Evolutionary conservation across 1,140 invertebrate species (phyloP).

Genomic region (Armadillidium nasatum): DNA sequence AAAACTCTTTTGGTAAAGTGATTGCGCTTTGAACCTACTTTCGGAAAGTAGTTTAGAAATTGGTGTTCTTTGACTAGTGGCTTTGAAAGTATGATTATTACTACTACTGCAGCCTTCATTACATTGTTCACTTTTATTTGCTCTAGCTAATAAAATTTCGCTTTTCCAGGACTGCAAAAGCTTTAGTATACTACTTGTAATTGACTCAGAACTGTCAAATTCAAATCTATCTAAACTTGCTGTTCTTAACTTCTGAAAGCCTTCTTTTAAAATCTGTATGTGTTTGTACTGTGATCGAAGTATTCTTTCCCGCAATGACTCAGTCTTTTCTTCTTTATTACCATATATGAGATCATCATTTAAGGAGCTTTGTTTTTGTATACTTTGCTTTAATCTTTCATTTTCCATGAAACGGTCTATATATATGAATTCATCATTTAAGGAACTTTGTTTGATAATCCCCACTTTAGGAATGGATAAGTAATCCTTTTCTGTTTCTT

Average conservation of each 20-base stretch:
- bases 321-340: conserved; percentile 54
- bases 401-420: conserved; percentile 74
- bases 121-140: conserved; percentile 1
- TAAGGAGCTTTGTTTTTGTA: conserved; percentile 79
- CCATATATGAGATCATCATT: conserved; percentile 80
- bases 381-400: conserved; percentile 73
- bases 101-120: not conserved
- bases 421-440: conserved; percentile 80
- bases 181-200: conserved; percentile 42
- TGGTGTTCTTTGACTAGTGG: not conserved
- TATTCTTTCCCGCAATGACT: conserved; percentile 66
- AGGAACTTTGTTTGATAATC: conserved; percentile 70
- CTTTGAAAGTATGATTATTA: not conserved
- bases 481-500: conserved; percentile 38
- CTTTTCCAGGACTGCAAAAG: conserved; percentile 44
- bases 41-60: not conserved
- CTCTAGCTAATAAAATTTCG: conserved; percentile 37
- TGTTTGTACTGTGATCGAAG: conserved; percentile 70
- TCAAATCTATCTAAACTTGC: conserved; percentile 44
- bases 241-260: conserved; percentile 58
- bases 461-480: conserved; percentile 41
- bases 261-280: conserved; percentile 76
- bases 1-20: not conserved
- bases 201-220: conserved; percentile 38
- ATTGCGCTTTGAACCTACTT: not conserved